Evolutionary conservation across 1,140 invertebrate genomes (phyloP).

Genomic region (Philotrypesis tridentata): DNA sequence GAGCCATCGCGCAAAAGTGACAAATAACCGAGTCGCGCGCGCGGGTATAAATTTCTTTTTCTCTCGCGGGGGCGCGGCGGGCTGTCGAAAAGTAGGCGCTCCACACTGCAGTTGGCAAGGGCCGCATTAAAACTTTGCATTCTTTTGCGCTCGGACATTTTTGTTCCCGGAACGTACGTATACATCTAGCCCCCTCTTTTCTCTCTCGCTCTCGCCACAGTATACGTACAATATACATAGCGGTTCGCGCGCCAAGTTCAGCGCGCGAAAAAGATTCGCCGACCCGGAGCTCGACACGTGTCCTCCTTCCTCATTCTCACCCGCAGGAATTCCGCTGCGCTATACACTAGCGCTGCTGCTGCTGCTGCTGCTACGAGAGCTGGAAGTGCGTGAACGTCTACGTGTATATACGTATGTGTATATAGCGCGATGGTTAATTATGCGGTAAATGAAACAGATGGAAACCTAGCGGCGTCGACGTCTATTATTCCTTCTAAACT

Average conservation of each 20-base stretch:
- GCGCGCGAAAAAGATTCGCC: too few relatives aligned
- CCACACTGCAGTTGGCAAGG: neutral
- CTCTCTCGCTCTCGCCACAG: too few relatives aligned
- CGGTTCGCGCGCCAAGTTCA: too few relatives aligned
- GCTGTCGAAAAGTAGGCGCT: neutral
- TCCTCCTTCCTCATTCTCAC: too few relatives aligned
- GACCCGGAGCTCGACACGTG: too few relatives aligned
- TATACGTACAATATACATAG: too few relatives aligned
- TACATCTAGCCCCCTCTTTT: too few relatives aligned
- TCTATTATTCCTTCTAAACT: slow-evolving; percentile 41
- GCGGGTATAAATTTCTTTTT: neutral
- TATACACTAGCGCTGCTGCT: too few relatives aligned
- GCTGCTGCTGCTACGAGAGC: neutral
- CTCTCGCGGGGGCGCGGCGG: neutral
- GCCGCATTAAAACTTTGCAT: slow-evolving; percentile 41
- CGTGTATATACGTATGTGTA: too few relatives aligned
- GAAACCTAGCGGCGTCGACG: neutral
- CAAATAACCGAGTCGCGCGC: slow-evolving; percentile 10
- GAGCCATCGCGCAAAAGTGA: slow-evolving; percentile 37
- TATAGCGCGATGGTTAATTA: slow-evolving; percentile 32
- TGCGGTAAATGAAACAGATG: slow-evolving; percentile 38
- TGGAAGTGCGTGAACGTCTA: neutral
- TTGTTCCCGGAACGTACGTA: neutral
- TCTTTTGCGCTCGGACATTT: neutral
- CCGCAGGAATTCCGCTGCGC: too few relatives aligned